Evolutionary conservation across 2,113 vertebrate species (phyloP).

Genomic region (Equus przewalskii): DNA sequence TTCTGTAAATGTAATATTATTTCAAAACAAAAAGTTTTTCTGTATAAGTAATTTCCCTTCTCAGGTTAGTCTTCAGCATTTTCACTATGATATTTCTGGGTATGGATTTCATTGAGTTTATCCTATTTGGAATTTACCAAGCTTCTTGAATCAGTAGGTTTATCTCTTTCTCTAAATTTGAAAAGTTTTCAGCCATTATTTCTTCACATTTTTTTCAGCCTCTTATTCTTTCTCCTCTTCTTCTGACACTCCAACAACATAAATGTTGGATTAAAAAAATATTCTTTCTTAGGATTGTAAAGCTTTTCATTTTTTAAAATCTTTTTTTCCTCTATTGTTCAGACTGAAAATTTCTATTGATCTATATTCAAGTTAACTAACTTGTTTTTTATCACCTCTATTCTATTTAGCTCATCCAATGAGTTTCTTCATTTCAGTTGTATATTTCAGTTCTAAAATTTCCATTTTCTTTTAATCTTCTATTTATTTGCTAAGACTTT

Average conservation of each 20-base stretch:
- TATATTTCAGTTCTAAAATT: constrained; percentile 2
- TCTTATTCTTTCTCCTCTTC: not conserved
- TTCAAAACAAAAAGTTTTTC: not conserved
- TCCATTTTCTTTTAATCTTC: not conserved
- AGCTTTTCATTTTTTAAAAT: not conserved
- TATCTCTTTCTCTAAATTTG: not conserved
- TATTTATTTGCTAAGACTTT: not conserved
- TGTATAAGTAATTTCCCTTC: not conserved
- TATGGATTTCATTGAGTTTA: not conserved
- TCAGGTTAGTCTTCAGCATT: not conserved
- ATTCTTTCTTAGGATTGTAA: not conserved
- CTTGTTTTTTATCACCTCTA: not conserved
- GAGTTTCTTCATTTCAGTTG: not conserved
- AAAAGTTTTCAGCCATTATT: not conserved
- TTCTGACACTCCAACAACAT: not conserved
- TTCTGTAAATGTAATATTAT: not conserved
- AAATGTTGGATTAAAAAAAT: not conserved
- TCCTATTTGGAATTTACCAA: not conserved
- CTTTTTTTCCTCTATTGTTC: not conserved
- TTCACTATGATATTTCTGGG: not conserved
- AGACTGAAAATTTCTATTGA: not conserved
- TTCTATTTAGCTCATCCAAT: not conserved
- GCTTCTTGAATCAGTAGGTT: too few species aligned
- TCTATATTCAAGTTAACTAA: not conserved
- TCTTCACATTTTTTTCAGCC: not conserved